A percentile compares a stretch with the other conserved stretches of the same genome.
These are phyloP conservation scores for Ophthalmolycus amberensis DNA, from an alignment of 2,113 vertebrate genomes.

Conservation along the genomic window DNA sequence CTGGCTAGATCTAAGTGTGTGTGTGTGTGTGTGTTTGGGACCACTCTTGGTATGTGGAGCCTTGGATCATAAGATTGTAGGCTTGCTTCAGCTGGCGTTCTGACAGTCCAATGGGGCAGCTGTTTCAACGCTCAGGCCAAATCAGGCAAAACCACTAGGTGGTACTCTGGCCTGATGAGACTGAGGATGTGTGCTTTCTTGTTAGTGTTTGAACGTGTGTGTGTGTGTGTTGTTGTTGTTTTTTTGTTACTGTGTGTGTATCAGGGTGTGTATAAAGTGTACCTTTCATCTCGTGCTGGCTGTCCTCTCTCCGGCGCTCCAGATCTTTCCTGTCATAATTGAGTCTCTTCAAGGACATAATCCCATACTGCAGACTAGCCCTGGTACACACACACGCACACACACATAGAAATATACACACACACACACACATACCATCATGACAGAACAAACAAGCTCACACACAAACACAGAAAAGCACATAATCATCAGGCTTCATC, in stretches of 20 bases:
- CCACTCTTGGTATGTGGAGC: constrained; percentile 55
- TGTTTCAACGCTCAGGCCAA: constrained; percentile 52
- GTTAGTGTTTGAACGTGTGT: background rate
- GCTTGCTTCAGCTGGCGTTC: constrained; percentile 53
- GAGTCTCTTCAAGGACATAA: constrained; percentile 98
- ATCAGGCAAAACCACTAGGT: constrained; percentile 57
- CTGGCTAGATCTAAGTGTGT: constrained; percentile 48
- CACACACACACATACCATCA: constrained; percentile 3
- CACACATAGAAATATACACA: background rate
- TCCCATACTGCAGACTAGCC: constrained; percentile 96
- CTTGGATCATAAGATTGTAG: constrained; percentile 65
- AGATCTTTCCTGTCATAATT: constrained; percentile 98
- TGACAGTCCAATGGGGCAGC: constrained; percentile 60
- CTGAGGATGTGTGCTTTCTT: background rate
- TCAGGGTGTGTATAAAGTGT: constrained; percentile 39
- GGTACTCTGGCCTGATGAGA: constrained; percentile 44
- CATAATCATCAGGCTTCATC: constrained; percentile 38
- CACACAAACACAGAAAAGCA: constrained; percentile 27
- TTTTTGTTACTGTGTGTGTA: constrained; percentile 9
- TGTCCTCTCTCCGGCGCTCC: constrained; percentile 92
- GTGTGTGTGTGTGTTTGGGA: constrained; percentile 18
- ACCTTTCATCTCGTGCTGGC: constrained; percentile 95
- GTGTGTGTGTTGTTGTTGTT: background rate
- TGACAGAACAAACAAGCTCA: constrained; percentile 1
- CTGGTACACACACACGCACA: constrained; percentile 77